These are phyloP conservation scores for Rhinoptilus africanus DNA, from an alignment of 2,113 vertebrate species.

Conservation along the genomic window DNA sequence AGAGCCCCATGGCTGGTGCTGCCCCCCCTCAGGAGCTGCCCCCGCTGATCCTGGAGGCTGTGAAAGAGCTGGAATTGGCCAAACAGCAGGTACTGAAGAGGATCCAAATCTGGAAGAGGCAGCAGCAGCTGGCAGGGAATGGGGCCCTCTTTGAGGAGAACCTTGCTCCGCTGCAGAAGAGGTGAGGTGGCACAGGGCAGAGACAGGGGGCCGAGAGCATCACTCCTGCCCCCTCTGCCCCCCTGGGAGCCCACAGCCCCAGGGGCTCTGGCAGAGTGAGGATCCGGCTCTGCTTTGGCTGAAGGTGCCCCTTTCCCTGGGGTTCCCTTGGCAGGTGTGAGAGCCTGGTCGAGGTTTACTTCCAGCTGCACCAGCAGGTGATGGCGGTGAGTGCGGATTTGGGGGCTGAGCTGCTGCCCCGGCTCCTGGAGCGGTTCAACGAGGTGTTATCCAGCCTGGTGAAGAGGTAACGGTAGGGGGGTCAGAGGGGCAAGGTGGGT, in stretches of 20 bases:
- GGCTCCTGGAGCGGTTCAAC: constrained; percentile 74
- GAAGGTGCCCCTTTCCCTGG: not conserved
- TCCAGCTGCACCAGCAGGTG: constrained; percentile 85
- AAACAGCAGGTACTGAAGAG: constrained; percentile 80
- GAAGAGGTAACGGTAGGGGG: constrained; percentile 75
- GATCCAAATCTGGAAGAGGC: constrained; percentile 86
- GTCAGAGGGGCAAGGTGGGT: rapidly evolving
- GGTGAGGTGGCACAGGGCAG: not conserved
- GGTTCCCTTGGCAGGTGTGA: constrained; percentile 79
- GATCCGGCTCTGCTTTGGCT: not conserved
- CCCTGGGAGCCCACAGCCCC: rapidly evolving
- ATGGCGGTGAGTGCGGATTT: constrained; percentile 70
- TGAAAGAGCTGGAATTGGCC: constrained; percentile 77
- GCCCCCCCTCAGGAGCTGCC: constrained; percentile 39
- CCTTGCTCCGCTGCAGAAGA: constrained; percentile 73
- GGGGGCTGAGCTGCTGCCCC: constrained; percentile 69
- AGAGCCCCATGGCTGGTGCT: not conserved
- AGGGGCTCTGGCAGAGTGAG: not conserved
- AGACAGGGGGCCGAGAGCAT: not conserved
- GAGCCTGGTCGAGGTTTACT: constrained; percentile 83
- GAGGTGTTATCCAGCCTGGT: constrained; percentile 80
- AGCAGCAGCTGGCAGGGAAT: constrained; percentile 89
- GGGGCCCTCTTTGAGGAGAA: constrained; percentile 86
- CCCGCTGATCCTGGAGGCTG: constrained; percentile 62
- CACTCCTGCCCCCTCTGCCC: not conserved